Evolutionary conservation across 1,140 invertebrate species (phyloP), one percentile per base, ranked within the genome.

Genomic region (Drosophila mayri): DNA sequence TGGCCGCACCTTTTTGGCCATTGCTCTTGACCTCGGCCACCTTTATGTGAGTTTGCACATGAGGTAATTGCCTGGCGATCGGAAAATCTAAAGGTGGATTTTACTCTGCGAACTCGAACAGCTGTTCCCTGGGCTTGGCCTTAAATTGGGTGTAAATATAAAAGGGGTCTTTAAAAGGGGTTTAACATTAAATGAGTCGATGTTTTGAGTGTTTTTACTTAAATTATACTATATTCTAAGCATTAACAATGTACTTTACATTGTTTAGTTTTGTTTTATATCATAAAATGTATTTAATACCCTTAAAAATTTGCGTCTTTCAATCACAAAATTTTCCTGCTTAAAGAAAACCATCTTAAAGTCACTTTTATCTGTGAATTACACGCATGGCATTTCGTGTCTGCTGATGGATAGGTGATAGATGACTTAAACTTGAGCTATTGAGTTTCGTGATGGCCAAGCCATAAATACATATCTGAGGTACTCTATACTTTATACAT

Each of bases 381-480:
- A 54, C 66, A 54, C 30, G 32, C 32, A n/a, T 71, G 32, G n/a
- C 44, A 11, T 58, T 49, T 41, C 52, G 37, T 60, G 65, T 72
- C 38, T 12, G 3, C 5, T 72, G 68, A 59, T 71, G 65, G 43
- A 72, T 37, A 38, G 52, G 9, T 60, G 66, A 41, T 50, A 72
- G 66, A 71, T 44, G 47, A 46, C 57, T 58, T 46, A 38, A 22
- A 58, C 60, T 54, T 72, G 68, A 59, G 40, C 35, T 58, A 70
- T 65, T 30, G 41, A 49, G 28, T 78, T 28, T 30, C 37, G 22
- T 9, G 50, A 60, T 57, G 49, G 37, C 60, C 35, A 11, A 52
- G 70, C 79, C 82, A 87, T 88, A 83, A 87, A 83, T 76, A 83
- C 83, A 88, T 80, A 83, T 87, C 80, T 71, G 79, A 50, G 52